phyloP scores from a whole-genome alignment of 2,797 vertebrate genomes.

The Channa striata region DNA sequence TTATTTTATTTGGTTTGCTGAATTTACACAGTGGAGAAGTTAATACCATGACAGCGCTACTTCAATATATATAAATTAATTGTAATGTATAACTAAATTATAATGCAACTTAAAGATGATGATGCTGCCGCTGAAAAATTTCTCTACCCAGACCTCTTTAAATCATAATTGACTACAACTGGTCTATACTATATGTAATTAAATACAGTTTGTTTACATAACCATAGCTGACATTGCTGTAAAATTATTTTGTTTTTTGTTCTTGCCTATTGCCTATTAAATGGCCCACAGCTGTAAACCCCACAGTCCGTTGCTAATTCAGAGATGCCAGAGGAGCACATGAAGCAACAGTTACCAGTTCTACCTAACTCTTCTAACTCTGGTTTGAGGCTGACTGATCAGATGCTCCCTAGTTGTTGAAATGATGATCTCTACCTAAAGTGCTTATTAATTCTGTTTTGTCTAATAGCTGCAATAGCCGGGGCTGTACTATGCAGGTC shows the following conservation, averaged over 20 bases:
- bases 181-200: neutral
- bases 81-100: no score
- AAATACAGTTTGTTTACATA: constrained; percentile 21
- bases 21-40: no score
- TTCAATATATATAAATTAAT: no score
- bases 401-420: no score
- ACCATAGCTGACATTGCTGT: constrained; percentile 15
- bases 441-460: neutral
- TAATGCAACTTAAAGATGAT: no score
- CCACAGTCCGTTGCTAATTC: constrained; percentile 44
- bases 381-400: constrained; percentile 50
- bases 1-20: no score
- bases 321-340: constrained; percentile 50
- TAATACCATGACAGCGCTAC: no score
- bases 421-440: no score
- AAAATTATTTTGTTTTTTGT: constrained; percentile 22
- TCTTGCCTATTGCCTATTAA: constrained; percentile 26
- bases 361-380: constrained; percentile 59
- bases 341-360: constrained; percentile 41
- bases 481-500: constrained; percentile 2
- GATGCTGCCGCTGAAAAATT: no score
- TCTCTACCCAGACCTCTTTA: no score
- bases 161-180: no score
- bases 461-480: constrained; percentile 1
- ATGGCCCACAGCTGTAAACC: constrained; percentile 44